Evolutionary conservation across 2,888 invertebrate genomes (phyloP).

Genomic region (Agrilus cyanescens): DNA sequence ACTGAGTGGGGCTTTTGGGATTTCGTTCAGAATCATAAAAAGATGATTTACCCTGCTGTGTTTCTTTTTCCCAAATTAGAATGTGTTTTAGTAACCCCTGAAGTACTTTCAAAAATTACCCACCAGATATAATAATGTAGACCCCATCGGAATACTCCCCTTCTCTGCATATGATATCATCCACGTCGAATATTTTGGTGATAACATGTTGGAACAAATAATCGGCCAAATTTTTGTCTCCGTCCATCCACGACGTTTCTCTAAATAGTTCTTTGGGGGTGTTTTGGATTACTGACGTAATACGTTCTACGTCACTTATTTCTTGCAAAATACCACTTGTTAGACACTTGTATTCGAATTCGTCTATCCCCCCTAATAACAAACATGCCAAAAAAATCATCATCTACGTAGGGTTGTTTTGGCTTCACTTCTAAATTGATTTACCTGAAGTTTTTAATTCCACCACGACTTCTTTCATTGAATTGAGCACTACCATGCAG

Average conservation of each 20-base stretch:
- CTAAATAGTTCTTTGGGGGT: slow-evolving; percentile 36
- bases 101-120: too few species aligned
- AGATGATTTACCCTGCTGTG: too few species aligned
- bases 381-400: neutral
- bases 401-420: too few species aligned
- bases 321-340: slow-evolving; percentile 42
- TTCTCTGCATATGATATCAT: slow-evolving; percentile 18
- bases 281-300: slow-evolving; percentile 36
- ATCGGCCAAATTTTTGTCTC: slow-evolving; percentile 12
- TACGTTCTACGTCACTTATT: slow-evolving; percentile 31
- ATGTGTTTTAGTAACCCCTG: too few species aligned
- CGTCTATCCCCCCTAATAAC: slow-evolving; percentile 44
- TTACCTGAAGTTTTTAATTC: slow-evolving; percentile 44
- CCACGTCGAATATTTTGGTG: slow-evolving; percentile 14
- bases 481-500: slow-evolving; percentile 46
- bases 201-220: slow-evolving; percentile 15
- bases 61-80: too few species aligned
- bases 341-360: slow-evolving; percentile 42
- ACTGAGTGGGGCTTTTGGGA: too few species aligned
- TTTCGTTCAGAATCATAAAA: too few species aligned
- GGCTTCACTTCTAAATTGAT: neutral
- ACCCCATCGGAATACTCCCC: slow-evolving; percentile 32
- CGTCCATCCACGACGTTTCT: slow-evolving; percentile 20
- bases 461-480: slow-evolving; percentile 42
- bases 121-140: slow-evolving; percentile 25